Percentiles rank a stretch among this genome's conserved stretches.
Evolutionary conservation across 64 coral and sea anemone species (phyloP).

Genomic region (Astreopora myriophthalma): DNA sequence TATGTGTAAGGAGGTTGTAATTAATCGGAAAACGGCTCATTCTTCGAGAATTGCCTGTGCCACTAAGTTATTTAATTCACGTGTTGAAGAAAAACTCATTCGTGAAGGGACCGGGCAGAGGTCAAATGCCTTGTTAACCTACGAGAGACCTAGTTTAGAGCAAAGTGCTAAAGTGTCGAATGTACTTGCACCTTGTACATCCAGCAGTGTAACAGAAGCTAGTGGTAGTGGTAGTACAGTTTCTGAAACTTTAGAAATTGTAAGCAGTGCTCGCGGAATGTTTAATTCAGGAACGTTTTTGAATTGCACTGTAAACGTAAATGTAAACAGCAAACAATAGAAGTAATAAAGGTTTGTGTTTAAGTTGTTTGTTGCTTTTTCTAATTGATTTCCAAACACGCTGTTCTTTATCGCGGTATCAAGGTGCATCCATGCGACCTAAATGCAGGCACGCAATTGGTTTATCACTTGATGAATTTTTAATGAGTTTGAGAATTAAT

Average conservation of each 20-base stretch:
- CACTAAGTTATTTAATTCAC: constrained; percentile 13
- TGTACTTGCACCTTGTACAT: constrained; percentile 43
- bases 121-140: constrained; percentile 43
- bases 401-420: too few relatives aligned
- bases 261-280: not conserved
- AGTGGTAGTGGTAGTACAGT: not conserved
- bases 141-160: constrained; percentile 35
- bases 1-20: constrained; percentile 27
- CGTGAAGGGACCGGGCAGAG: constrained; percentile 35
- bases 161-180: not conserved
- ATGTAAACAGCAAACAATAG: not conserved
- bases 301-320: constrained; percentile 2
- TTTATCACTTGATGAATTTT: too few relatives aligned
- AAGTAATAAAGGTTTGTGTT: too few relatives aligned
- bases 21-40: constrained; percentile 22
- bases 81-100: constrained; percentile 26
- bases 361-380: too few relatives aligned
- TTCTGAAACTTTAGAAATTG: not conserved
- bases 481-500: too few relatives aligned
- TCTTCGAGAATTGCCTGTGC: constrained; percentile 42
- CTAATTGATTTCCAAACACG: constrained; percentile 15
- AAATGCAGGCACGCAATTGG: too few relatives aligned
- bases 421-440: too few relatives aligned
- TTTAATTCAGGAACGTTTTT: constrained; percentile 7
- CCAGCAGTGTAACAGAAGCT: constrained; percentile 46